phyloP scores from a whole-genome alignment of 1,140 invertebrate species.

The Drosophila santomea region DNA sequence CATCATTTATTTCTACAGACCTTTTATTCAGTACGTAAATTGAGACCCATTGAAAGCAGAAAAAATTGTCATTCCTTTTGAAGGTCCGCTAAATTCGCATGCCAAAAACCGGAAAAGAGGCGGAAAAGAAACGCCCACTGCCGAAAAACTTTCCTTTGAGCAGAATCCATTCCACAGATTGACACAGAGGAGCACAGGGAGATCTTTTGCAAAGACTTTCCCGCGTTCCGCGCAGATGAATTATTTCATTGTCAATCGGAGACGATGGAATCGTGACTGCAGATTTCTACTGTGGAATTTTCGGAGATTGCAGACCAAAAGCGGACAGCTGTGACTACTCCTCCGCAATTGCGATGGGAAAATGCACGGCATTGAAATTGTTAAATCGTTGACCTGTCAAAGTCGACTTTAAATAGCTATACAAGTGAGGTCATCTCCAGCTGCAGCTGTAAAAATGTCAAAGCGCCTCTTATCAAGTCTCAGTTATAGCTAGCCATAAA shows the following conservation, averaged over 20 bases:
- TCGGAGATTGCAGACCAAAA: slow-evolving; percentile 17
- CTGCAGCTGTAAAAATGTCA: slow-evolving; percentile 41
- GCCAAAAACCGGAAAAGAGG: slow-evolving; percentile 11
- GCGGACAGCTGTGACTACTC: slow-evolving; percentile 12
- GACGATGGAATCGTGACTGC: slow-evolving; percentile 58
- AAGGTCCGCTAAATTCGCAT: slow-evolving; percentile 7
- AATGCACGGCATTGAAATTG: slow-evolving; percentile 20
- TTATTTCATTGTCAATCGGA: slow-evolving; percentile 73
- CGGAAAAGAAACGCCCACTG: slow-evolving; percentile 11
- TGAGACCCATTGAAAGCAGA: neutral
- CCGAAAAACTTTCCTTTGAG: slow-evolving; percentile 40
- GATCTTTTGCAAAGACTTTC: slow-evolving; percentile 34
- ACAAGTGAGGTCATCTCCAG: slow-evolving; percentile 18
- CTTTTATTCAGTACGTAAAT: slow-evolving; percentile 2
- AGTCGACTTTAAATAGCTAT: slow-evolving; percentile 13
- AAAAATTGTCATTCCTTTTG: neutral
- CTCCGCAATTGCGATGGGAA: slow-evolving; percentile 26
- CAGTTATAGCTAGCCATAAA: slow-evolving; percentile 33
- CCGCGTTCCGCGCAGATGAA: slow-evolving; percentile 64
- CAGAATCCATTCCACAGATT: slow-evolving; percentile 39
- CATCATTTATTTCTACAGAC: neutral
- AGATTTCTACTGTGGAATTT: slow-evolving; percentile 72
- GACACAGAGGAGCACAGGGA: slow-evolving; percentile 26
- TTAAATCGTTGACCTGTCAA: slow-evolving; percentile 23
- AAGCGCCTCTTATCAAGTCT: slow-evolving; percentile 28